Conservation (phyloP, 1,140 invertebrate species). For the Trichonephila clavata region DNA sequence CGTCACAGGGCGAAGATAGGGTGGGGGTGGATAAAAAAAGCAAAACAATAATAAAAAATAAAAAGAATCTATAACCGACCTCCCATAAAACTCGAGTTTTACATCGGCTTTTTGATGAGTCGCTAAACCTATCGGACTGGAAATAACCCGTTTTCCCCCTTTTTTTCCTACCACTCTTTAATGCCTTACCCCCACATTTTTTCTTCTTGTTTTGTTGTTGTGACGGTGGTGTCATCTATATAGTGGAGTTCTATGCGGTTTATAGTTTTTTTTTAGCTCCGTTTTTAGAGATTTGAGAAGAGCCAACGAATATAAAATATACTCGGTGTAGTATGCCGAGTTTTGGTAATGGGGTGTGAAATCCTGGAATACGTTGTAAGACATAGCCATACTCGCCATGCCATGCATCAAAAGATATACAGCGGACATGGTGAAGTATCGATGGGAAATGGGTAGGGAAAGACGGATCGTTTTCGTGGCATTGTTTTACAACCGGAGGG, state of each 20-base stretch:
- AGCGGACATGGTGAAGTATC: not conserved
- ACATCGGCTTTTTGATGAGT: conserved; percentile 72
- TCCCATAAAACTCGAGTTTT: conserved; percentile 73
- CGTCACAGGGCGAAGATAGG: not conserved
- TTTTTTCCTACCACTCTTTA: conserved; percentile 58
- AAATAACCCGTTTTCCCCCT: conserved; percentile 75
- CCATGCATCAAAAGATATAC: conserved; percentile 56
- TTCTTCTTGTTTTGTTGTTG: conserved; percentile 25
- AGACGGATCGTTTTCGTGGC: conserved; percentile 41
- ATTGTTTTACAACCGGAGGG: conserved; percentile 69
- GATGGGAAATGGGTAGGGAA: not conserved
- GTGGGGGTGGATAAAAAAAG: not conserved
- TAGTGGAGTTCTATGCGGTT: conserved; percentile 47
- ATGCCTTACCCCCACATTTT: not conserved
- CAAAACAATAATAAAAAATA: not conserved
- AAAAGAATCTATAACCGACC: conserved; percentile 74
- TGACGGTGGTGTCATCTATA: conserved; percentile 38
- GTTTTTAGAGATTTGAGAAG: conserved; percentile 64
- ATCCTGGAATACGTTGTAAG: conserved; percentile 61
- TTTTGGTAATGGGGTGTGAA: conserved; percentile 72
- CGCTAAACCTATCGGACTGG: conserved; percentile 75
- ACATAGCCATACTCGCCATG: conserved; percentile 18
- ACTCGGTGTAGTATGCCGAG: conserved; percentile 40
- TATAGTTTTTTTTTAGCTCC: conserved; percentile 44
- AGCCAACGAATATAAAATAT: conserved; percentile 67